Conservation (phyloP, 2,888 invertebrate genomes). For the Idaea straminata region DNA sequence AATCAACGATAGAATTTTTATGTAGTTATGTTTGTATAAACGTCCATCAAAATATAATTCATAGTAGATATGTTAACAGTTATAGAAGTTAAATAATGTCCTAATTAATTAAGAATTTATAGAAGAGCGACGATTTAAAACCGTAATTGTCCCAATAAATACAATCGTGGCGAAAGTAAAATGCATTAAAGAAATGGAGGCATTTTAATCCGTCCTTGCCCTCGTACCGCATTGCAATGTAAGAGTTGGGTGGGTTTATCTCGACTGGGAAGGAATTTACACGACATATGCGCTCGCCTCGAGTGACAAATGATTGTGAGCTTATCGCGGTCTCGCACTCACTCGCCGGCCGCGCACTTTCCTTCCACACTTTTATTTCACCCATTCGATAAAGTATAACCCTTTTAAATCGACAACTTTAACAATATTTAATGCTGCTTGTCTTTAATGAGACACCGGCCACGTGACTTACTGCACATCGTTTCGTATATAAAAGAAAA, state of each 20-base stretch:
- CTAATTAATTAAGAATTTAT: neutral
- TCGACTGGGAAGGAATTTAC: constrained; percentile 67
- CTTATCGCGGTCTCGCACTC: constrained; percentile 57
- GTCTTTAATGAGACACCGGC: constrained; percentile 57
- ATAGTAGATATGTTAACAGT: too few species aligned
- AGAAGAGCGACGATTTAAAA: neutral
- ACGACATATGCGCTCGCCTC: constrained; percentile 62
- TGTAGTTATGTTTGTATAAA: neutral
- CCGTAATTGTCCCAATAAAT: neutral
- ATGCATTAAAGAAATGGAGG: constrained; percentile 34
- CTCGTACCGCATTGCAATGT: constrained; percentile 45
- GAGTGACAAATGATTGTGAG: constrained; percentile 73
- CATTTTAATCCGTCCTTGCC: constrained; percentile 47
- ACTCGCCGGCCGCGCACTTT: constrained; percentile 49
- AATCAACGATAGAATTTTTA: constrained; percentile 13
- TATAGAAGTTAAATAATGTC: too few species aligned
- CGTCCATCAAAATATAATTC: too few species aligned
- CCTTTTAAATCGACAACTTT: constrained; percentile 31
- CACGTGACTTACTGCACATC: constrained; percentile 43
- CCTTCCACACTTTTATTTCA: constrained; percentile 45
- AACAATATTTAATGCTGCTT: constrained; percentile 37
- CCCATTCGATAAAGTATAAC: constrained; percentile 37
- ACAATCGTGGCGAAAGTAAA: constrained; percentile 18
- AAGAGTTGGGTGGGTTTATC: constrained; percentile 66
- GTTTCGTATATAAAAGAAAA: constrained; percentile 39